These are phyloP conservation scores for Thecocarcelia acutangulata DNA, from an alignment of 2,888 invertebrate genomes.

Conservation along the genomic window DNA sequence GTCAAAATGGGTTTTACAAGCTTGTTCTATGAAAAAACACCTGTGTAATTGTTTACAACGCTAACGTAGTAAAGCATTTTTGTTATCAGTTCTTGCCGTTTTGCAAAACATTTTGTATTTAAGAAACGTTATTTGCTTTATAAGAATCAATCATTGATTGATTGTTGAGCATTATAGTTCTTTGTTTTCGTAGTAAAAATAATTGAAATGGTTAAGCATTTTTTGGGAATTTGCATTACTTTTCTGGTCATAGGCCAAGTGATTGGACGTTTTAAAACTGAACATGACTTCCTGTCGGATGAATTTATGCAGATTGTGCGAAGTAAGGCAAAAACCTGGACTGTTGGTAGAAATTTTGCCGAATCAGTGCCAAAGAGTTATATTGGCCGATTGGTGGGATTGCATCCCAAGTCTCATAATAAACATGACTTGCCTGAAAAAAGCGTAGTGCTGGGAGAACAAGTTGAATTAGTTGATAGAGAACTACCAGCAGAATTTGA, in stretches of 20 bases:
- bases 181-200: slow-evolving; percentile 30
- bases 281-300: slow-evolving; percentile 84
- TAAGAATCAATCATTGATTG: slow-evolving; percentile 37
- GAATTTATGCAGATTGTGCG: slow-evolving; percentile 88
- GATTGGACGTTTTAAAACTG: slow-evolving; percentile 12
- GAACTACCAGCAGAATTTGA: slow-evolving; percentile 90
- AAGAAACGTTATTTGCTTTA: neutral
- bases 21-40: too few relatives aligned
- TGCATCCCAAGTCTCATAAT: slow-evolving; percentile 84
- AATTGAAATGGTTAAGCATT: slow-evolving; percentile 47
- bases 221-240: slow-evolving; percentile 1
- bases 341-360: slow-evolving; percentile 86
- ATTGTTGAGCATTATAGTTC: slow-evolving; percentile 25
- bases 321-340: slow-evolving; percentile 87
- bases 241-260: slow-evolving; percentile 19
- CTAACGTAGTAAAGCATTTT: too few relatives aligned
- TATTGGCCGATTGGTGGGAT: slow-evolving; percentile 87
- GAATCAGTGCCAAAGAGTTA: slow-evolving; percentile 84
- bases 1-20: too few relatives aligned
- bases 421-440: slow-evolving; percentile 82
- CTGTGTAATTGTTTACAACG: too few relatives aligned
- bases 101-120: slow-evolving; percentile 2
- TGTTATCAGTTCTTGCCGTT: too few relatives aligned
- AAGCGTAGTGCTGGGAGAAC: slow-evolving; percentile 70
- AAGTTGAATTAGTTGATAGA: slow-evolving; percentile 77